These are phyloP conservation scores for Megalopta genalis DNA, from an alignment of 1,140 invertebrate genomes.

Conservation along the genomic window DNA sequence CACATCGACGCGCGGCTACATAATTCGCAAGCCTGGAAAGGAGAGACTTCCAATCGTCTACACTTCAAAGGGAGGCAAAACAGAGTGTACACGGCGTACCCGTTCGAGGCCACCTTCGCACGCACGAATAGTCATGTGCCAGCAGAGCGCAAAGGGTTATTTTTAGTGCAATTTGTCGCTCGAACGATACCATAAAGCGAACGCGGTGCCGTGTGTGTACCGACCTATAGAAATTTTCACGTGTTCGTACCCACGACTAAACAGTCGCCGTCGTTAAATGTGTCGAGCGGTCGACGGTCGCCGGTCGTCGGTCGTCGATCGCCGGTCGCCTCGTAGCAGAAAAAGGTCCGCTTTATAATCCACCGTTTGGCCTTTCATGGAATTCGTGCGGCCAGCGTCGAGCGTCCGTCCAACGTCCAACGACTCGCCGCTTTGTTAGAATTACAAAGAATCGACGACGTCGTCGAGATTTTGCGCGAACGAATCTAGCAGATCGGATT, in stretches of 20 bases:
- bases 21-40: conserved; percentile 52
- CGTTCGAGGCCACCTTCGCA: conserved; percentile 66
- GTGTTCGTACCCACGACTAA: conserved; percentile 51
- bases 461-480: no score
- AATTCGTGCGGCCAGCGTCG: background rate
- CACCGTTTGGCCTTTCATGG: conserved; percentile 15
- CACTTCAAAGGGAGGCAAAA: conserved; percentile 67
- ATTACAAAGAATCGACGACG: no score
- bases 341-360: conserved; percentile 28
- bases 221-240: conserved; percentile 54
- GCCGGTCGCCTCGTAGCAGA: background rate
- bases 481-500: no score
- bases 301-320: background rate
- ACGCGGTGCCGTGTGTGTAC: conserved; percentile 35
- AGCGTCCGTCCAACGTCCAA: no score
- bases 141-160: conserved; percentile 74
- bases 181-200: conserved; percentile 74
- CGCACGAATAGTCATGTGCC: conserved; percentile 69
- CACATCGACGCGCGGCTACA: conserved; percentile 19
- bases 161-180: conserved; percentile 79
- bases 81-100: conserved; percentile 46
- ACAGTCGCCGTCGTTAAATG: conserved; percentile 54
- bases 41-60: conserved; percentile 55
- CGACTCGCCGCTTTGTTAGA: background rate
- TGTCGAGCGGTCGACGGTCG: conserved; percentile 27